Percentiles rank a stretch among this genome's conserved stretches.
Evolutionary conservation across 2,888 invertebrate genomes (phyloP).

Genomic region (Acrocyrtus sp.): DNA sequence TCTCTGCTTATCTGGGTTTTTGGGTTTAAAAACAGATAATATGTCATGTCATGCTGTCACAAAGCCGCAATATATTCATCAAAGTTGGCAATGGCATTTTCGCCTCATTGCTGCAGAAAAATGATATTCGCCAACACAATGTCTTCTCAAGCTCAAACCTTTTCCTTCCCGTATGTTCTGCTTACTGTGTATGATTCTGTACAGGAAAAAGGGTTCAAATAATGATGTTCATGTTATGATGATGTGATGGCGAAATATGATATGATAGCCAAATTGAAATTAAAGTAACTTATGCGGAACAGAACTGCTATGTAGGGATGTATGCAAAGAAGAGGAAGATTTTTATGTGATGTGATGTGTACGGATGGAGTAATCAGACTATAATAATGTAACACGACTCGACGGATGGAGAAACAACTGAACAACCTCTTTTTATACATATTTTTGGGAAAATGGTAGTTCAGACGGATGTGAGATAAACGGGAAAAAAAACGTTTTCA

Average conservation of each 20-base stretch:
- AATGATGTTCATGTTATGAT: too few species aligned
- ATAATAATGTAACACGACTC: constrained; percentile 2
- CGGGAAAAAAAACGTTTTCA: constrained; percentile 3
- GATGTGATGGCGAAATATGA: constrained; percentile 23
- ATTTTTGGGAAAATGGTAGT: constrained; percentile 1
- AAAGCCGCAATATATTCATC: constrained; percentile 3
- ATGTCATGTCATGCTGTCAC: neutral
- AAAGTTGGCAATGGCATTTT: constrained; percentile 17
- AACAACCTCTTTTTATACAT: neutral
- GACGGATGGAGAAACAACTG: neutral
- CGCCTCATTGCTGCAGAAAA: constrained; percentile 3
- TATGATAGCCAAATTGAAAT: constrained; percentile 28
- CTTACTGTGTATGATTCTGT: too few species aligned
- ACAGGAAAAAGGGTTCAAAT: too few species aligned
- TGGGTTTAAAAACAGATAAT: too few species aligned
- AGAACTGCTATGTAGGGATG: too few species aligned
- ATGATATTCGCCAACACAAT: neutral
- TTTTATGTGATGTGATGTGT: neutral
- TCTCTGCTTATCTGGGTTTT: too few species aligned
- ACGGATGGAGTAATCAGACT: constrained; percentile 6
- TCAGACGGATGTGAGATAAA: neutral
- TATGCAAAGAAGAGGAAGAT: neutral
- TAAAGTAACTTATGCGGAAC: constrained; percentile 18
- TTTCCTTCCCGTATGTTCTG: too few species aligned
- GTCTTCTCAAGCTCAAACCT: neutral